Percentiles rank a stretch among this genome's conserved stretches.
These are phyloP conservation scores for Electrophaes corylata DNA, from an alignment of 2,888 invertebrate species.

Conservation along the genomic window DNA sequence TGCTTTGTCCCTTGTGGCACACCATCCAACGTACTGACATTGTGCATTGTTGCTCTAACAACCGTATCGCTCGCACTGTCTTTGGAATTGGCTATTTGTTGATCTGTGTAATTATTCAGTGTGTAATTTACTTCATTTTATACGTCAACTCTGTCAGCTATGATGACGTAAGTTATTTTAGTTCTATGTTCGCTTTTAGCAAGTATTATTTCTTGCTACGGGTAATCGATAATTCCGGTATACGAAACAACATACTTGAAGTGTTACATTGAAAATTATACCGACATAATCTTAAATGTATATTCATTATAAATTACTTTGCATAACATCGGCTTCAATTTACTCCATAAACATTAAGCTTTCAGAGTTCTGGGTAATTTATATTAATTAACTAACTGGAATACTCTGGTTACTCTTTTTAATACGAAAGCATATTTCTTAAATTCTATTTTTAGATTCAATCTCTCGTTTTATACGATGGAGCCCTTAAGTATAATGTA, in stretches of 20 bases:
- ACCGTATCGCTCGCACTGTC: conserved; percentile 24
- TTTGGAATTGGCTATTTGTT: conserved; percentile 23
- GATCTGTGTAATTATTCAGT: conserved; percentile 12
- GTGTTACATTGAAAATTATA: background rate
- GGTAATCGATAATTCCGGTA: background rate
- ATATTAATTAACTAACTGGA: conserved; percentile 2
- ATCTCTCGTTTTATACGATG: background rate
- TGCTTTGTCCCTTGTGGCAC: conserved; percentile 32
- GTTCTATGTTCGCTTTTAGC: background rate
- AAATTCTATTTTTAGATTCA: background rate
- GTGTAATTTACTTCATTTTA: conserved; percentile 12
- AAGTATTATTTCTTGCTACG: background rate
- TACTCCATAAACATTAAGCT: conserved; percentile 4
- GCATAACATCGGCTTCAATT: background rate
- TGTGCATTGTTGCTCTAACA: conserved; percentile 31
- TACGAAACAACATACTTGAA: background rate
- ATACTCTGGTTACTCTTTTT: background rate
- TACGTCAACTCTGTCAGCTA: conserved; percentile 8
- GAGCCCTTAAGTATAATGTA: too few relatives aligned
- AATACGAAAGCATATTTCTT: background rate
- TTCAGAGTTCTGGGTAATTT: background rate
- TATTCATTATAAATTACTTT: background rate
- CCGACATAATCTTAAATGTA: background rate
- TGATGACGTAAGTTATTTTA: conserved; percentile 31
- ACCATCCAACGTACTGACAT: conserved; percentile 22